Conservation (phyloP, 2,113 vertebrate genomes). For the Brachirus orientalis region DNA sequence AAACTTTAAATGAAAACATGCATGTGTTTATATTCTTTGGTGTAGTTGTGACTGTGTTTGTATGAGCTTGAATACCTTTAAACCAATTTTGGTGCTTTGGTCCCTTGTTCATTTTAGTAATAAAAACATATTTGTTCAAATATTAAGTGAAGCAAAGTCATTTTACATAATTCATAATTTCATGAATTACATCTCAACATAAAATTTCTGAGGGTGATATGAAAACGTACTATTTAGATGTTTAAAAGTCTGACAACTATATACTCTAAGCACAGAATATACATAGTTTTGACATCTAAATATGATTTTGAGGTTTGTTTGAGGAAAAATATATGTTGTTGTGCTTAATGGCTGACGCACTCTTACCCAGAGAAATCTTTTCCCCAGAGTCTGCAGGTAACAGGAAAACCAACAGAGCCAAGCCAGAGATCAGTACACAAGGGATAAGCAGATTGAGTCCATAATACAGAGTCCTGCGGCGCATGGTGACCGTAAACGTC, state of each 20-base stretch:
- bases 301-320: too few species aligned
- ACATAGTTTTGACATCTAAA: too few species aligned
- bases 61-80: not conserved
- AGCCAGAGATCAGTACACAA: constrained; percentile 88
- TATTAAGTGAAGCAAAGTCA: not conserved
- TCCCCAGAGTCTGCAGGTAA: constrained; percentile 84
- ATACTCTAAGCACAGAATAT: too few species aligned
- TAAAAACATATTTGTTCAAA: not conserved
- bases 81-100: not conserved
- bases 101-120: too few species aligned
- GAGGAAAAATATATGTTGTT: constrained; percentile 2
- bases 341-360: not conserved
- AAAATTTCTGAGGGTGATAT: too few species aligned
- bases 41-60: not conserved
- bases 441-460: constrained; percentile 89
- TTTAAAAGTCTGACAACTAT: too few species aligned
- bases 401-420: constrained; percentile 88
- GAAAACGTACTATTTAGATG: too few species aligned
- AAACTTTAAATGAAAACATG: too few species aligned
- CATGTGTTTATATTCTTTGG: too few species aligned
- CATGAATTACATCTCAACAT: too few species aligned
- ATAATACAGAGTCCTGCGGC: constrained; percentile 87
- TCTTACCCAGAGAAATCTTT: constrained; percentile 83
- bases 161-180: too few species aligned
- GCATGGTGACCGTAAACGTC: constrained; percentile 89